Conservation (phyloP, 1,140 invertebrate genomes). For the Caenorhabditis brenneri region DNA sequence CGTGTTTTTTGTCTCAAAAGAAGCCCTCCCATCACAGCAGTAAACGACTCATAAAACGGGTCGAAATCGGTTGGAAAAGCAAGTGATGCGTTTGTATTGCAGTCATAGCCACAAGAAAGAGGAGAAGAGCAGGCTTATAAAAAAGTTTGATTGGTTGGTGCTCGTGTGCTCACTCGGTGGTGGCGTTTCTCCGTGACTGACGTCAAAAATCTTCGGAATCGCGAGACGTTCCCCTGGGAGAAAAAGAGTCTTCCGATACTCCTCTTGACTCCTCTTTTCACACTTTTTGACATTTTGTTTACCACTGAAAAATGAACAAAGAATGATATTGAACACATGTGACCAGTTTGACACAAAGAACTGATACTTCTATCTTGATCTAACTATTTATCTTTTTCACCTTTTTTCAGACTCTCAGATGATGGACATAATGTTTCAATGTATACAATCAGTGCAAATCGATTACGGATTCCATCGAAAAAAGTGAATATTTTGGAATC, state of each 20-base stretch:
- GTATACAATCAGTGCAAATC: constrained; percentile 29
- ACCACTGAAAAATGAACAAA: constrained; percentile 1
- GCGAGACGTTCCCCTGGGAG: constrained; percentile 16
- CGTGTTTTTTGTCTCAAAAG: constrained; percentile 74
- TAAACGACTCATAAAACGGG: constrained; percentile 19
- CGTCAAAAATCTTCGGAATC: constrained; percentile 33
- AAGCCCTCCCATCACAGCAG: constrained; percentile 9
- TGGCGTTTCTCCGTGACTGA: constrained; percentile 9
- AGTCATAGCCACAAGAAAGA: constrained; percentile 6
- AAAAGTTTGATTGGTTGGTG: constrained; percentile 36
- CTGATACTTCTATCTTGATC: too few species aligned
- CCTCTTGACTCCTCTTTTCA: neutral
- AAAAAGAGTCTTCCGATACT: neutral
- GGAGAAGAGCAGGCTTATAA: constrained; percentile 35
- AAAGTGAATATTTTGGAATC: constrained; percentile 28
- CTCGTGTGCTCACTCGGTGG: constrained; percentile 18
- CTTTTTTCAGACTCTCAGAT: neutral
- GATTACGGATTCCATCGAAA: neutral
- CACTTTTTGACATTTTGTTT: constrained; percentile 38
- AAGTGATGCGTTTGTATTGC: constrained; percentile 32
- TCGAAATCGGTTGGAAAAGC: constrained; percentile 12
- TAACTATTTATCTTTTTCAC: too few species aligned
- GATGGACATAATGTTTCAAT: constrained; percentile 22
- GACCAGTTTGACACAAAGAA: too few species aligned
- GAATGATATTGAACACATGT: neutral